Base-by-base conservation (phyloP, 2,888 invertebrate species). In the Eupelmus urozonus region DNA sequence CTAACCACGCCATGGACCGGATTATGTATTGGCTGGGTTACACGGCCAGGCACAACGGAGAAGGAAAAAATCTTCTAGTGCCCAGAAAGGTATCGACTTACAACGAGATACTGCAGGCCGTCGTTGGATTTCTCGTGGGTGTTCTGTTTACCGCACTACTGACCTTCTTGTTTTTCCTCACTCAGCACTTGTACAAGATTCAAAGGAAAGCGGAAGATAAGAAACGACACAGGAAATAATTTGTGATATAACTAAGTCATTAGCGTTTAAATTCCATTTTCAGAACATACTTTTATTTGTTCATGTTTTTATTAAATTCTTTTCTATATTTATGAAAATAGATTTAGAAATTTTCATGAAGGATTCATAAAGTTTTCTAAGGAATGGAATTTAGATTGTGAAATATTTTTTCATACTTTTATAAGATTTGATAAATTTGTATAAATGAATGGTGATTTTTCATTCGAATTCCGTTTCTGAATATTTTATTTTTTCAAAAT, bases 1-100 rank as follows among this genome's bases (percentile, higher is more conserved):
- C 87, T 25, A 84, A 87, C 76, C 89, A 89, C 5, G 85, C 89
- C 0, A 84, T 87, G 74, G 89, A 89, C 71, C 85, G 87, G 11
- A 82, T 89, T 11, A 65, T 85, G 9, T 88, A 86, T 40, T 89
- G 88, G 89, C 82, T 89, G 2, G 83, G 85, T 59, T 87, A 87
- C 66, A 70, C 85, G 4, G 88, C 86, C 0, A 83, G 88, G 62
- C 85, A 87, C n/a, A 84, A 82, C 57, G 84, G 85, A 2, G 84
- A 84, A 29, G 67, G 80, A 2, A 82, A 84, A 2, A 85, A 85
- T 73, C 81, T 88, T n/a, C 79, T 86, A 1, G 67, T 79, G 3
- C 81, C 86, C 0, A 82, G 78, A 29, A 81, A 81, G 2, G 82
- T 84, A 0, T 83, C 78, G 9, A 88, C 88, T 2, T 85, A 85